These are phyloP conservation scores for Pilophorus perplexus DNA, from an alignment of 2,888 invertebrate species.

Conservation along the genomic window DNA sequence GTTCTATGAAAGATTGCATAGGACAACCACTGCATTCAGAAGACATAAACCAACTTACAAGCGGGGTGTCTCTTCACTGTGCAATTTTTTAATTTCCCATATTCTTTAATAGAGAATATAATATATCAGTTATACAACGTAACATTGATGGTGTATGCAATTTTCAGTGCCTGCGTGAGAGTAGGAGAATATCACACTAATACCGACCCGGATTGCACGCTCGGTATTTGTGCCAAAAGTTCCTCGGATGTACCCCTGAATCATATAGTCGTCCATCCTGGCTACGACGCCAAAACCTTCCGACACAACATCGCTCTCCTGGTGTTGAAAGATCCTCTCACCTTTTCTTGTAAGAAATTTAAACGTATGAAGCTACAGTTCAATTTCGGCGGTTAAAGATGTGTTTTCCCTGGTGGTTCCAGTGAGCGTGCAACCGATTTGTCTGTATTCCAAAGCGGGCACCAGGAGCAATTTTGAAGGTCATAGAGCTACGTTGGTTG, in stretches of 20 bases:
- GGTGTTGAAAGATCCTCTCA: slow-evolving; percentile 66
- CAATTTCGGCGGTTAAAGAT: background rate
- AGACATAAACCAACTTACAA: too few species aligned
- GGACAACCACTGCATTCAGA: too few species aligned
- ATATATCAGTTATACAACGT: too few species aligned
- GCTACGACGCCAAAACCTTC: slow-evolving; percentile 59
- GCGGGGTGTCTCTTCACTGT: too few species aligned
- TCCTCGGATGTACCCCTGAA: slow-evolving; percentile 69
- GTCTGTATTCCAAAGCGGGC: slow-evolving; percentile 54
- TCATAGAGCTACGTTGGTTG: slow-evolving; percentile 62
- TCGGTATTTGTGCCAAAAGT: slow-evolving; percentile 70
- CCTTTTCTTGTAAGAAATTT: slow-evolving; percentile 56
- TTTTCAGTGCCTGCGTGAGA: slow-evolving; percentile 65
- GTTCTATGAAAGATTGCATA: too few species aligned
- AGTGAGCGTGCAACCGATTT: slow-evolving; percentile 77
- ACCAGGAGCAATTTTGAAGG: slow-evolving; percentile 53
- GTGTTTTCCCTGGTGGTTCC: slow-evolving; percentile 48
- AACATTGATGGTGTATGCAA: too few species aligned
- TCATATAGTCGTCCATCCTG: slow-evolving; percentile 73
- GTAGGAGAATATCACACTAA: slow-evolving; percentile 72
- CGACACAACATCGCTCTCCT: slow-evolving; percentile 71
- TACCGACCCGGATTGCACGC: slow-evolving; percentile 72
- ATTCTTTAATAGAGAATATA: too few species aligned
- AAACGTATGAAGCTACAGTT: background rate
- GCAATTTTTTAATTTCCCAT: too few species aligned